Base-by-base conservation (phyloP, 2,113 vertebrate species). In the Heloderma charlesbogerti region DNA sequence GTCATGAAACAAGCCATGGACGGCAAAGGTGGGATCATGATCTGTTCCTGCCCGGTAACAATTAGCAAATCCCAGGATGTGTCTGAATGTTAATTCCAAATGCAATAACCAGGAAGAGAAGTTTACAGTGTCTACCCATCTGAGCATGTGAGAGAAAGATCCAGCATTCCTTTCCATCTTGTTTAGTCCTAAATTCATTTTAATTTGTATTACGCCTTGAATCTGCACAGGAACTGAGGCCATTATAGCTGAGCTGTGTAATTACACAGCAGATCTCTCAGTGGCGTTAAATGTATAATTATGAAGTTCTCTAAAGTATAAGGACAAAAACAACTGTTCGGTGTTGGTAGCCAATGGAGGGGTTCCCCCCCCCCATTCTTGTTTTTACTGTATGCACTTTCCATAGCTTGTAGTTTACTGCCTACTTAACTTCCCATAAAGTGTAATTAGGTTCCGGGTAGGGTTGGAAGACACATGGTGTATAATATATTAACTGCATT, bases 221-320 rank as follows among this genome's bases (percentile, higher is more conserved):
- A 92, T 94, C 95, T 96, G 90, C 94, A 91, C 90, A 94, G 91
- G 94, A 96, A 96, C 94, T 81, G 87, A 85, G 82, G 94, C 83
- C 92, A 90, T 96, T 97, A 93, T 94, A 94, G 91, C 88, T 93
- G 92, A 96, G 93, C 94, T 95, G 51, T 96, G 78, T 96, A 97
- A 97, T 97, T 97, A 95, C 88, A 94, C 89, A 93, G 86, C 89
- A 40, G 78, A 93, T 96, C 91, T 93, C 94, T 96, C 95, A 88
- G 83, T 93, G 91, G 89, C 89, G 90, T 87, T 95, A 96, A 97
- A 94, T 95, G 86, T 96, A 43, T 97, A 97, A 97, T 97, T 97
- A 96, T 72, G 86, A 97, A 97, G 90, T 96, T 96, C 91, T 95
- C 90, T 66, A 94, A 90, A 96, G 91, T 94, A 95, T 93, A 92